phyloP scores from a whole-genome alignment of 2,797 vertebrate species.

The Ctenosaura bakeri region DNA sequence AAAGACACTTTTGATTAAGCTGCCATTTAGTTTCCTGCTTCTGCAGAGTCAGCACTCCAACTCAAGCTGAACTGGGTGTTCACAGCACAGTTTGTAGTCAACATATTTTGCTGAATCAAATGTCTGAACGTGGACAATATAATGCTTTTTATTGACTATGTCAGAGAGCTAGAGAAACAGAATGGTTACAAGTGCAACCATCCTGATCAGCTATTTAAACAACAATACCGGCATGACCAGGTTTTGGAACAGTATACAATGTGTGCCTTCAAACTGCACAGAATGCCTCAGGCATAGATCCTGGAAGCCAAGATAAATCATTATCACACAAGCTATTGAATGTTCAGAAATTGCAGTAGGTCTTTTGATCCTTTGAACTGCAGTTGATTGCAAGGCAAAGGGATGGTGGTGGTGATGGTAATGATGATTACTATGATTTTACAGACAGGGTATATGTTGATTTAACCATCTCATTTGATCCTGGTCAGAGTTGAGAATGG shows the following conservation, averaged over 20 bases:
- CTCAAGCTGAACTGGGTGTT: not conserved
- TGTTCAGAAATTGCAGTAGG: not conserved
- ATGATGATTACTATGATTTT: not conserved
- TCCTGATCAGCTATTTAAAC: not conserved
- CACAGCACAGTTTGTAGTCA: not conserved
- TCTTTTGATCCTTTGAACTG: not conserved
- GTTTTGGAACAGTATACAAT: not conserved
- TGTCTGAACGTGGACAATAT: not conserved
- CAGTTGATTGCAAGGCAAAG: no score
- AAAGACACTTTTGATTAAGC: conserved; percentile 13
- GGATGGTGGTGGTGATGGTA: no score
- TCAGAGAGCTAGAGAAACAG: not conserved
- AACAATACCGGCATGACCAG: not conserved
- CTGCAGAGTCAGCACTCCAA: not conserved
- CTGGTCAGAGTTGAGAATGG: not conserved
- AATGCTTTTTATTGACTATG: not conserved
- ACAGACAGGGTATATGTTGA: no score
- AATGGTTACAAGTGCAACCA: not conserved
- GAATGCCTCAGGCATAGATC: not conserved
- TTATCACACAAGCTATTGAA: not conserved
- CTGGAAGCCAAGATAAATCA: not conserved
- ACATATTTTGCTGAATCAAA: conserved; percentile 2
- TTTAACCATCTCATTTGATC: not conserved
- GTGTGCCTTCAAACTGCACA: not conserved
- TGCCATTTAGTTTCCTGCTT: not conserved